Conservation (phyloP, 2,797 vertebrate species). For the Salmo trutta region DNA sequence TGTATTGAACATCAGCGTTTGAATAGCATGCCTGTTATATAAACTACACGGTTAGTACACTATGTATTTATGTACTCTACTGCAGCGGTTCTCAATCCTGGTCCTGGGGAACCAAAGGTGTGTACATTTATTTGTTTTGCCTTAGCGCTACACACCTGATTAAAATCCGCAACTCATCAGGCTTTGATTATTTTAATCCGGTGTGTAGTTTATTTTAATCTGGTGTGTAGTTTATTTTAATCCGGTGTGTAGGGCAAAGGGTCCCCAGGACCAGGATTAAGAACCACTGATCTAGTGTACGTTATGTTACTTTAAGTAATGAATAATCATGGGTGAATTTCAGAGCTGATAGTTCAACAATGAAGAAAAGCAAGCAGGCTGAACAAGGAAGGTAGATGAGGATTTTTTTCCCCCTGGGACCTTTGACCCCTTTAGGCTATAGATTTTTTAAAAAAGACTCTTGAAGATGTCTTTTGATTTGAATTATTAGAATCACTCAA, state of each 20-base stretch:
- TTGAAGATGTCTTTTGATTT: conserved; percentile 8
- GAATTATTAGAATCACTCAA: background rate
- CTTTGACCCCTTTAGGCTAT: background rate
- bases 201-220: too few species aligned
- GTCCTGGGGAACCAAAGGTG: too few species aligned
- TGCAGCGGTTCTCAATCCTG: background rate
- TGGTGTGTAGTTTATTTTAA: too few species aligned
- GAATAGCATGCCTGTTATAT: background rate
- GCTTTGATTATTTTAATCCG: too few species aligned
- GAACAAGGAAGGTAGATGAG: background rate
- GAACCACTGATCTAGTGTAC: background rate
- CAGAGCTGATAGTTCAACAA: background rate
- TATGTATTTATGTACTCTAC: too few species aligned
- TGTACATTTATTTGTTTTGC: too few species aligned
- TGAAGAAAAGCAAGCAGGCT: background rate
- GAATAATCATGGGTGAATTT: background rate
- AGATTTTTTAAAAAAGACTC: background rate
- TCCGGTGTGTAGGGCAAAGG: too few species aligned
- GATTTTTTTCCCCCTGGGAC: background rate
- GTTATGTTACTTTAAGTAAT: background rate
- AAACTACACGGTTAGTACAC: too few species aligned
- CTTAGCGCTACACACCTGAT: too few species aligned
- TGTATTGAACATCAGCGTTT: background rate
- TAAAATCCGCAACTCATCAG: too few species aligned
- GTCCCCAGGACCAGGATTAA: too few species aligned